Evolutionary conservation across 2,888 invertebrate genomes (phyloP).

Genomic region (Himalopsyche anomala): DNA sequence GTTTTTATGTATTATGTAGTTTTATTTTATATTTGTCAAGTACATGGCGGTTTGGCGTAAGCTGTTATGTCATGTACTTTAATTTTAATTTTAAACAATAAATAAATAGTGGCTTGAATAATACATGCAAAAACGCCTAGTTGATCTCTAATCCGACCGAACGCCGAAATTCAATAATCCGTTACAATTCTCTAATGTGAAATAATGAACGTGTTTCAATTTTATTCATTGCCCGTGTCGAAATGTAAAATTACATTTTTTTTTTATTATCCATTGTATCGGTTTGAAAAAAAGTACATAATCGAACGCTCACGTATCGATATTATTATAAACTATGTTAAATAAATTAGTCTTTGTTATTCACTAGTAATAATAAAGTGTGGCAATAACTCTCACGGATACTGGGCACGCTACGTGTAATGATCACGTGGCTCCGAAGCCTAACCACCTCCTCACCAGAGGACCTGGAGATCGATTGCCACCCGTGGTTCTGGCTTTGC

Average conservation of each 20-base stretch:
- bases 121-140: no score
- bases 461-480: slow-evolving; percentile 36
- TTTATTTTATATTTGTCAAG: no score
- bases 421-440: slow-evolving; percentile 28
- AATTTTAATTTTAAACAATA: no score
- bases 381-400: slow-evolving; percentile 2
- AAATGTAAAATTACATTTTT: not conserved
- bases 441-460: not conserved
- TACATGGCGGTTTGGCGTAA: no score
- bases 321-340: slow-evolving; percentile 36
- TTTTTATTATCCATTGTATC: not conserved
- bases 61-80: no score
- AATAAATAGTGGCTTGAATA: no score
- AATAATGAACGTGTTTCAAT: no score
- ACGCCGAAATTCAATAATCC: no score
- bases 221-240: no score
- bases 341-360: slow-evolving; percentile 8
- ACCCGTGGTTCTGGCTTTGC: slow-evolving; percentile 27
- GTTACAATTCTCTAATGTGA: no score
- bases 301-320: slow-evolving; percentile 19
- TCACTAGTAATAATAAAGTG: slow-evolving; percentile 40
- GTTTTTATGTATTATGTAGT: no score
- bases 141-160: no score
- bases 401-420: slow-evolving; percentile 14
- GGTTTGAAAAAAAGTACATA: not conserved